phyloP scores from a whole-genome alignment of 2,113 vertebrate genomes.

The Epinephelus moara region DNA sequence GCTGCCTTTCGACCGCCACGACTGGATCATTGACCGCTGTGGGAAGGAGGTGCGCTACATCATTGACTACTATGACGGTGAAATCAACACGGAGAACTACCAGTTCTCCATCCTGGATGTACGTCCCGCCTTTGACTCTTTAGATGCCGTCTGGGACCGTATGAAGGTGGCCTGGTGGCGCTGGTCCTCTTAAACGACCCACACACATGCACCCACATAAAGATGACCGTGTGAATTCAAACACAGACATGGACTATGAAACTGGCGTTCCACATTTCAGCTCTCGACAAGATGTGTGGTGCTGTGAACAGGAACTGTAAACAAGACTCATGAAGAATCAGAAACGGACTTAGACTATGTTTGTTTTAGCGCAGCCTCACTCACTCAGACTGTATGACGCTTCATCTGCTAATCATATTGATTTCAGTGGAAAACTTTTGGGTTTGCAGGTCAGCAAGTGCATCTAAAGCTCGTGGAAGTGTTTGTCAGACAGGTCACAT shows the following conservation, averaged over 20 bases:
- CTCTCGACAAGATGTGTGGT: background rate
- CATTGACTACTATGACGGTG: slow-evolving; percentile 96
- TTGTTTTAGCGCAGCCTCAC: background rate
- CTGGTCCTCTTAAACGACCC: slow-evolving; percentile 90
- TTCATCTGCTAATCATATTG: slow-evolving; percentile 16
- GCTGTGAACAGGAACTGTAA: slow-evolving; percentile 24
- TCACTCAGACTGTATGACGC: background rate
- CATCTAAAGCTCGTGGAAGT: background rate
- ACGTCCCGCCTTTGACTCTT: slow-evolving; percentile 92
- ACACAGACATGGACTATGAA: background rate
- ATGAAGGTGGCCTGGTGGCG: slow-evolving; percentile 97
- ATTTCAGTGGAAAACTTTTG: background rate
- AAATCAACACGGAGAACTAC: slow-evolving; percentile 88
- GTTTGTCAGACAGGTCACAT: slow-evolving; percentile 5
- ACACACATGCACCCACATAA: background rate
- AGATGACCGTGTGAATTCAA: background rate
- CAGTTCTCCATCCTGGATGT: slow-evolving; percentile 95
- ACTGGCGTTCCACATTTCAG: slow-evolving; percentile 14
- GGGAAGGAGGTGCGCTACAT: slow-evolving; percentile 94
- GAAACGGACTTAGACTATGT: background rate
- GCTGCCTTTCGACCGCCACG: slow-evolving; percentile 94
- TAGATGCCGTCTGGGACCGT: slow-evolving; percentile 93
- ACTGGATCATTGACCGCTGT: slow-evolving; percentile 96
- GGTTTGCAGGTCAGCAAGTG: background rate
- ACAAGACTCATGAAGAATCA: background rate